Conservation (phyloP, 2,797 vertebrate species). For the Sebastes kiyomatsui region DNA sequence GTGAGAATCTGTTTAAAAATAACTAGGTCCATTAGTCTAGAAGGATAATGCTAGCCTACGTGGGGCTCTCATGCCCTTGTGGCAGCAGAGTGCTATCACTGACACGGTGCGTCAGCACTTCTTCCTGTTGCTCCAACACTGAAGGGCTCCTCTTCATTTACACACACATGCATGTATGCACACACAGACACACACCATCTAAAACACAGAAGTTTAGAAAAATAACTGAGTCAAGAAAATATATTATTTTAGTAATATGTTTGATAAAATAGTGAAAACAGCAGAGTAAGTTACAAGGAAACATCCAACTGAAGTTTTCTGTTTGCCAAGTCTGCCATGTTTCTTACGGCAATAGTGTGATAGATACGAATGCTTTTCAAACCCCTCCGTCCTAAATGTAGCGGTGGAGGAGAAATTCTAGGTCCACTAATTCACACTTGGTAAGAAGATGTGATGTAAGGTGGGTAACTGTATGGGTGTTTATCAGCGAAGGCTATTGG, state of each 20-base stretch:
- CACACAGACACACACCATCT: conserved; percentile 7
- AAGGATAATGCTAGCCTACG: conserved; percentile 81
- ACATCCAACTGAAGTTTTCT: conserved; percentile 1
- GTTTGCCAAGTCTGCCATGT: conserved; percentile 2
- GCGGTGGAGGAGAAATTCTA: conserved; percentile 42
- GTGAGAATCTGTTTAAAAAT: conserved; percentile 87
- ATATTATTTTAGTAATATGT: not conserved
- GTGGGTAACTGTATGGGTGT: conserved; percentile 71
- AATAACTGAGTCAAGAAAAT: conserved; percentile 31
- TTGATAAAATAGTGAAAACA: conserved; percentile 9
- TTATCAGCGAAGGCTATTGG: conserved; percentile 85
- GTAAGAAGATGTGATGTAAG: conserved; percentile 57
- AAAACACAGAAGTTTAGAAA: conserved; percentile 28
- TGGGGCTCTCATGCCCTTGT: conserved; percentile 79
- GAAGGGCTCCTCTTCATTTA: conserved; percentile 76
- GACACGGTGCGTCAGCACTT: conserved; percentile 82
- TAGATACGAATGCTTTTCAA: conserved; percentile 21
- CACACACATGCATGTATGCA: conserved; percentile 49
- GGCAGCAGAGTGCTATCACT: conserved; percentile 82
- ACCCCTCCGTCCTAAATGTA: conserved; percentile 42
- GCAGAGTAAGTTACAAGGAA: not conserved
- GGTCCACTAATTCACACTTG: conserved; percentile 70
- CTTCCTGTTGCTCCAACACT: conserved; percentile 80
- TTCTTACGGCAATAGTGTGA: not conserved
- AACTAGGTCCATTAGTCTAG: conserved; percentile 82